phyloP scores from a whole-genome alignment of 2,113 vertebrate genomes.

The Oxygymnocypris stewartii region DNA sequence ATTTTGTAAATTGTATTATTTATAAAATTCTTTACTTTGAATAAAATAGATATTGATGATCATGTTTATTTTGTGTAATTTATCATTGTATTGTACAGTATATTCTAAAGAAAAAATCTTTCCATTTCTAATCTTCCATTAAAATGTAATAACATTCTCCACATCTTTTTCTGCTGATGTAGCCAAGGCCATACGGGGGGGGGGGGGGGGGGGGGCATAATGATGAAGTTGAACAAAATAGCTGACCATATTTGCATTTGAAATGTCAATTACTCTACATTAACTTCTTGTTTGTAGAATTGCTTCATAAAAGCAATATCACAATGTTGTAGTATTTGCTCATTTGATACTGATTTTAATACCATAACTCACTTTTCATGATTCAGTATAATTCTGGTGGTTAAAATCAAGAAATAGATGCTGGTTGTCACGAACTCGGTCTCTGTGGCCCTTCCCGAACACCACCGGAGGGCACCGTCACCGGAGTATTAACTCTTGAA shows the following conservation, averaged over 20 bases:
- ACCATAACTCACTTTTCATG: not conserved
- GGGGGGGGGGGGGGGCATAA: not conserved
- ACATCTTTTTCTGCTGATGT: not conserved
- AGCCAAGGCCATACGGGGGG: not conserved
- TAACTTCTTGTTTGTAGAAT: not conserved
- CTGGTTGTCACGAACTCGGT: too few relatives aligned
- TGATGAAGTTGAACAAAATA: not conserved
- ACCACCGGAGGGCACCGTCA: too few relatives aligned
- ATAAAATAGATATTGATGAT: not conserved
- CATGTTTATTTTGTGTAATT: not conserved
- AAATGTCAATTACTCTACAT: not conserved
- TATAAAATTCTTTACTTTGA: too few relatives aligned
- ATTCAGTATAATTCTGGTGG: not conserved
- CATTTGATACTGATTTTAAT: not conserved
- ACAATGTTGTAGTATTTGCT: not conserved
- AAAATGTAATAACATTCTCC: not conserved
- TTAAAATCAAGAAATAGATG: not conserved
- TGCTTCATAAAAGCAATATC: not conserved
- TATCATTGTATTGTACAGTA: not conserved
- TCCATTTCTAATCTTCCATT: not conserved
- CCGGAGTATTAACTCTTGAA: too few relatives aligned
- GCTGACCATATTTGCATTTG: slow-evolving; percentile 3
- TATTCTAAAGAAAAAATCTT: not conserved
- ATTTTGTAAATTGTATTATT: not conserved
- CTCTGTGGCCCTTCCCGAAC: too few relatives aligned